phyloP scores from a whole-genome alignment of 1,140 invertebrate species.

The Argopecten irradians region DNA sequence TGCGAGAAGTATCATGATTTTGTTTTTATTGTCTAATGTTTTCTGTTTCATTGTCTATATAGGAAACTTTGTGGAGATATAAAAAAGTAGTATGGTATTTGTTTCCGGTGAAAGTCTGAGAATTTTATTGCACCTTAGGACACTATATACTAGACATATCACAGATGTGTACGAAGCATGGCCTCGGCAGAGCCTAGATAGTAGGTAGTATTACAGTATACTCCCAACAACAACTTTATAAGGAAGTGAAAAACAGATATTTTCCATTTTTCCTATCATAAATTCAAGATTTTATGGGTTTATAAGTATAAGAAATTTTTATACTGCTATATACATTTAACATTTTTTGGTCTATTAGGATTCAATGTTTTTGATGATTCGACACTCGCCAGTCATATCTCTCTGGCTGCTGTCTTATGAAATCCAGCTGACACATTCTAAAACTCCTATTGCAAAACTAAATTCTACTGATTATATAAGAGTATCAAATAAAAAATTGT shows the following conservation, averaged over 20 bases:
- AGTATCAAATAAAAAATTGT: too few relatives aligned
- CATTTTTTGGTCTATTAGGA: background rate
- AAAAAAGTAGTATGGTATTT: background rate
- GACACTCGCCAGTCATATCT: background rate
- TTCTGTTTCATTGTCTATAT: background rate
- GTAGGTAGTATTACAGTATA: background rate
- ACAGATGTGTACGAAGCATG: background rate
- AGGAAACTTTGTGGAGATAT: background rate
- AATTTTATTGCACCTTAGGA: background rate
- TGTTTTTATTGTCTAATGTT: background rate
- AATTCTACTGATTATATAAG: too few relatives aligned
- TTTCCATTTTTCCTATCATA: background rate
- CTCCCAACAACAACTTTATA: background rate
- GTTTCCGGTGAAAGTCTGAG: background rate
- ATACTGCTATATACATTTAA: background rate
- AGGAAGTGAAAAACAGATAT: background rate
- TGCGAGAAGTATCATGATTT: background rate
- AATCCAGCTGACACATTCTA: background rate
- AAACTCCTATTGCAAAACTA: too few relatives aligned
- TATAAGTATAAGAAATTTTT: background rate
- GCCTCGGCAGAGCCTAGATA: background rate
- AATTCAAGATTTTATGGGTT: background rate
- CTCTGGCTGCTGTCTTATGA: background rate
- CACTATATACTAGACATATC: background rate
- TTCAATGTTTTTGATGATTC: background rate